Percentiles rank a stretch among this genome's conserved stretches.
phyloP scores from a whole-genome alignment of 2,113 vertebrate genomes.

The Megaptera novaeangliae region DNA sequence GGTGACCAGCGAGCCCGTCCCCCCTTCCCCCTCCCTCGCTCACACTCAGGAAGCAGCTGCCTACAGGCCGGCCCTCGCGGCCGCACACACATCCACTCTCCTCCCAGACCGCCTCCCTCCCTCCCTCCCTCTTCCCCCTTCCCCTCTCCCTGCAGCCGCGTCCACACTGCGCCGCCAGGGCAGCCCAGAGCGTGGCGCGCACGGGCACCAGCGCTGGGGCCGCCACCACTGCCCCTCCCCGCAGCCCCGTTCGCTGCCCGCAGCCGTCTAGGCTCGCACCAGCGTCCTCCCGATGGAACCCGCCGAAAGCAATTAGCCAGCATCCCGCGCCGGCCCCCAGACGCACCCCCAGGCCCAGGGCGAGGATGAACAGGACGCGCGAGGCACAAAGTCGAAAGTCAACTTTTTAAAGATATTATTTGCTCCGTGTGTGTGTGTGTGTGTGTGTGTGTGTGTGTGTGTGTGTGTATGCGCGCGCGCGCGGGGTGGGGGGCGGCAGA shows the following conservation, averaged over 20 bases:
- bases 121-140: neutral
- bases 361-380: slow-evolving; percentile 5
- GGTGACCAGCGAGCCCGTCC: slow-evolving; percentile 62
- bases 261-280: slow-evolving; percentile 27
- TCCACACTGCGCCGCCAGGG: slow-evolving; percentile 53
- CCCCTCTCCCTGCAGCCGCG: slow-evolving; percentile 11
- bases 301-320: slow-evolving; percentile 18
- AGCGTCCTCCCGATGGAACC: neutral
- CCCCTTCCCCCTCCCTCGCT: slow-evolving; percentile 42
- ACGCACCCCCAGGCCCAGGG: slow-evolving; percentile 2
- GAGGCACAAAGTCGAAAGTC: slow-evolving; percentile 37
- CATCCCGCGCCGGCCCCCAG: neutral
- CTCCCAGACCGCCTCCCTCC: slow-evolving; percentile 52
- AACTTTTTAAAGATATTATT: slow-evolving; percentile 49
- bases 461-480: neutral
- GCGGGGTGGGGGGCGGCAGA: neutral
- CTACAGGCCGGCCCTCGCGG: slow-evolving; percentile 61
- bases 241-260: neutral
- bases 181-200: slow-evolving; percentile 58
- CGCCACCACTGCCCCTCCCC: neutral
- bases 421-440: neutral
- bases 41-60: slow-evolving; percentile 74
- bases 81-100: slow-evolving; percentile 54
- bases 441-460: neutral
- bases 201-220: slow-evolving; percentile 14